These are phyloP conservation scores for Lycodopsis pacificus DNA, from an alignment of 2,797 vertebrate species.

Conservation along the genomic window DNA sequence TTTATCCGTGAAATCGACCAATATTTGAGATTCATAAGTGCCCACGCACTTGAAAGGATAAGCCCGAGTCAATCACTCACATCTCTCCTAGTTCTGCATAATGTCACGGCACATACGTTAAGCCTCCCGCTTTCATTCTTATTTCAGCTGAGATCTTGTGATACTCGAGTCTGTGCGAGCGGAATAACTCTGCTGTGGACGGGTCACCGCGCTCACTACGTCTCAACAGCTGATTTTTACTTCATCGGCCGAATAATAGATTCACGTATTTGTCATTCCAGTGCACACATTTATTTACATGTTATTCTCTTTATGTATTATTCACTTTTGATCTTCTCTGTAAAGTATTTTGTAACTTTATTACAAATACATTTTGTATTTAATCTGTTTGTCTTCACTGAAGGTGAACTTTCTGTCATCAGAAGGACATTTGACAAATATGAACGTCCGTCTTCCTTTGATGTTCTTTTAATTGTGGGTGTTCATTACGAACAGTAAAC, in stretches of 20 bases:
- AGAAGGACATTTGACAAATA: background rate
- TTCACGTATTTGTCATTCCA: background rate
- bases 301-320: background rate
- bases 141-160: constrained; percentile 44
- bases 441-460: background rate
- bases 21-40: constrained; percentile 65
- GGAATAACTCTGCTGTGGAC: background rate
- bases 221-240: background rate
- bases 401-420: background rate
- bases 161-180: constrained; percentile 17
- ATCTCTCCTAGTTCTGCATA: constrained; percentile 51
- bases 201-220: background rate
- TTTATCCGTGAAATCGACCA: constrained; percentile 67
- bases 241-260: background rate
- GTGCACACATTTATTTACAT: background rate
- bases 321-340: background rate
- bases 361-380: background rate
- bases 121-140: constrained; percentile 56
- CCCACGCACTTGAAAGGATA: constrained; percentile 56
- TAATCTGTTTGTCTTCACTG: background rate
- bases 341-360: background rate
- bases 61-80: constrained; percentile 55
- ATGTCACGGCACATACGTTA: constrained; percentile 60
- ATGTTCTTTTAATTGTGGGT: too few species aligned
- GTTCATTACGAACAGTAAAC: too few species aligned